Evolutionary conservation across 2,113 vertebrate genomes (phyloP).

Genomic region (Falco punctatus): DNA sequence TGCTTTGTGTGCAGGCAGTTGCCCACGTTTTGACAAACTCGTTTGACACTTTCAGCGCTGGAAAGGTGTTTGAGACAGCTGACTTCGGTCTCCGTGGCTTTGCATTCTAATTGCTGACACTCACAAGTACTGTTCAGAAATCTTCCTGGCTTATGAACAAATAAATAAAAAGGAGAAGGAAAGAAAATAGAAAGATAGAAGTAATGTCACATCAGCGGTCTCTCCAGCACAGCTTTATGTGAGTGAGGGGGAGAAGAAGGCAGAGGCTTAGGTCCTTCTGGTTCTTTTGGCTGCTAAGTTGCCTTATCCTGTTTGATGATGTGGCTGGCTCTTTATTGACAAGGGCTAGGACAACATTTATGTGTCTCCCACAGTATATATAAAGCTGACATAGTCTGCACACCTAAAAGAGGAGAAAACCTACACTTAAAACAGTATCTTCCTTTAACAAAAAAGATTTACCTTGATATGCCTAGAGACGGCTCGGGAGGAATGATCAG

Average conservation of each 20-base stretch:
- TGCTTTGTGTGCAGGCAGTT: background rate
- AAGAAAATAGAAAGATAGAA: background rate
- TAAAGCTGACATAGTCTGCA: background rate
- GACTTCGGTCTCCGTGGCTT: background rate
- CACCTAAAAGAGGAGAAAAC: background rate
- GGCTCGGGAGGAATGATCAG: background rate
- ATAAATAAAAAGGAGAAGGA: background rate
- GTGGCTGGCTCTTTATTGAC: background rate
- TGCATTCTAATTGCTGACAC: background rate
- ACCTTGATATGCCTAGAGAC: background rate
- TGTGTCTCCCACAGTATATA: background rate
- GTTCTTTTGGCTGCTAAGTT: background rate
- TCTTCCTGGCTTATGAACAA: background rate
- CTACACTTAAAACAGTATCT: background rate
- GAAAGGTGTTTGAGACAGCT: background rate
- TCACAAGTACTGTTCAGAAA: background rate
- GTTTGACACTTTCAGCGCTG: background rate
- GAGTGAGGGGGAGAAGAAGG: background rate
- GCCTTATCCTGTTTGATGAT: background rate
- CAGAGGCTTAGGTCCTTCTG: background rate
- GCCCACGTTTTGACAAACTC: background rate
- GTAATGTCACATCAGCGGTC: background rate
- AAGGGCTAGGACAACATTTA: background rate
- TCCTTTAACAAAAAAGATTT: background rate
- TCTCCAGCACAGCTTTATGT: background rate